Evolutionary conservation across 2,888 invertebrate genomes (phyloP).

Genomic region (Dione vanillae): DNA sequence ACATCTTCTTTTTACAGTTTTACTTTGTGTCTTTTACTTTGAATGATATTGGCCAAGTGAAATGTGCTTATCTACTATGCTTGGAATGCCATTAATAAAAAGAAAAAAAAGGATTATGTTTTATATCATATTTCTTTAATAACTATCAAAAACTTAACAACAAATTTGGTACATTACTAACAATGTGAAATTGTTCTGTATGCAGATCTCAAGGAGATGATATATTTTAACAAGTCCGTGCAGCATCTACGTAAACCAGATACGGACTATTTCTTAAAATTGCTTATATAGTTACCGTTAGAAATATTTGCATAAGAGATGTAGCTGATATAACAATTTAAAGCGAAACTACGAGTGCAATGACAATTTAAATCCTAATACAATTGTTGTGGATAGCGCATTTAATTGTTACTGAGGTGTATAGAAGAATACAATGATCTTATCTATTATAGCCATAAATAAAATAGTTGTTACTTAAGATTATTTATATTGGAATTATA

Average conservation of each 20-base stretch:
- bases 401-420: conserved; percentile 10
- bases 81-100: too few relatives aligned
- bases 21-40: too few relatives aligned
- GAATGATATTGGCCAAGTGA: too few relatives aligned
- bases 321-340: conserved; percentile 48
- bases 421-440: background rate
- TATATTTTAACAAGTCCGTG: conserved; percentile 43
- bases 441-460: conserved; percentile 14
- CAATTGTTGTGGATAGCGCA: conserved; percentile 2
- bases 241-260: conserved; percentile 44
- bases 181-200: conserved; percentile 30
- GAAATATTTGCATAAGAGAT: conserved; percentile 49
- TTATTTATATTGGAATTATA: background rate
- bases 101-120: too few relatives aligned
- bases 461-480: background rate
- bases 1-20: too few relatives aligned
- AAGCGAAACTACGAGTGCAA: conserved; percentile 43
- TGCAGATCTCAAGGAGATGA: conserved; percentile 44
- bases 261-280: conserved; percentile 48
- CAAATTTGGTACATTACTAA: background rate
- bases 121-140: background rate
- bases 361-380: conserved; percentile 40
- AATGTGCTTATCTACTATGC: too few relatives aligned
- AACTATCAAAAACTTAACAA: background rate
- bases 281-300: conserved; percentile 47